Conservation (phyloP, 2,888 invertebrate genomes). For the Fissipunctia ypsillon region DNA sequence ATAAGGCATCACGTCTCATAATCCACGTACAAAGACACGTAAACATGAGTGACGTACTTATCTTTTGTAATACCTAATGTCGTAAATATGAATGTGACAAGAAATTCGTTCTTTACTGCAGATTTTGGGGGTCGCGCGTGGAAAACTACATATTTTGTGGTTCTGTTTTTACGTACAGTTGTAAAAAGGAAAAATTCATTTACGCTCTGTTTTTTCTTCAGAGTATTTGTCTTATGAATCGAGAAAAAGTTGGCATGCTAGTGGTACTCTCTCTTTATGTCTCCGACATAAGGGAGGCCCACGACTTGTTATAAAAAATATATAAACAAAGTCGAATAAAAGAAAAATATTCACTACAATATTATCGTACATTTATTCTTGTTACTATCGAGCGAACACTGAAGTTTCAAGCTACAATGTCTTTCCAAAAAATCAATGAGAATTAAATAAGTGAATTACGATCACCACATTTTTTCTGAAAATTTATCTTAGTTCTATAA, state of each 20-base stretch:
- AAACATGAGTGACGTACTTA: slow-evolving; percentile 86
- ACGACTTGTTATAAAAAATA: slow-evolving; percentile 57
- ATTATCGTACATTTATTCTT: slow-evolving; percentile 23
- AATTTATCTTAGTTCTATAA: background rate
- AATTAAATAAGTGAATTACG: background rate
- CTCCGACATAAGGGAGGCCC: slow-evolving; percentile 41
- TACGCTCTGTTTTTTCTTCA: slow-evolving; percentile 64
- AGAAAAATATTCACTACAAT: slow-evolving; percentile 71
- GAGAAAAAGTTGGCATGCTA: slow-evolving; percentile 64
- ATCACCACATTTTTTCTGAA: background rate
- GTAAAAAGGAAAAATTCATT: slow-evolving; percentile 69
- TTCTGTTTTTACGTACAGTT: slow-evolving; percentile 66
- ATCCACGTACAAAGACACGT: slow-evolving; percentile 87
- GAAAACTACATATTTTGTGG: slow-evolving; percentile 68
- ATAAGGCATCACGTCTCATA: slow-evolving; percentile 85
- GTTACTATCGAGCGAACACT: background rate
- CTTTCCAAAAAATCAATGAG: background rate
- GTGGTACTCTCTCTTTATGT: slow-evolving; percentile 59
- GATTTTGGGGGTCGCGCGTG: slow-evolving; percentile 66
- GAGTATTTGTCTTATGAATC: slow-evolving; percentile 65
- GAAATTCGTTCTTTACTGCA: slow-evolving; percentile 72
- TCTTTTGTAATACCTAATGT: slow-evolving; percentile 84
- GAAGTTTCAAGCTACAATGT: background rate
- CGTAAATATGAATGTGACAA: slow-evolving; percentile 85
- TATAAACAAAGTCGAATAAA: slow-evolving; percentile 54